Evolutionary conservation across 2,888 invertebrate genomes (phyloP), one percentile per base, ranked within the genome.

Genomic region (Drosophila mercatorum): DNA sequence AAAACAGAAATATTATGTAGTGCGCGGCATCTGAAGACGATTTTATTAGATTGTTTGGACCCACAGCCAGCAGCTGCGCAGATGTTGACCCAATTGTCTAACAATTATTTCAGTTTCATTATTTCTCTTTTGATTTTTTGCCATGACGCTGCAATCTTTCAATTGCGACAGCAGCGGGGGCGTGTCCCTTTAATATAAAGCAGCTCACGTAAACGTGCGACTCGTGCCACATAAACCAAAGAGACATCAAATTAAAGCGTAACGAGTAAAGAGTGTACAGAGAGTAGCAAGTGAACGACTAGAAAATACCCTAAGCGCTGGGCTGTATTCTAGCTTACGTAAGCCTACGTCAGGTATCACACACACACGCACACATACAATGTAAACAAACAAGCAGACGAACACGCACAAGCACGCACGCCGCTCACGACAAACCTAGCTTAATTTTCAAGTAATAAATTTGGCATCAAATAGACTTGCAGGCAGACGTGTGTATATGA

Each of bases 81-180:
- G 68, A 53, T 74, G 68, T 78, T 71, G 78, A 78, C 78, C 78
- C 63, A 78, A 68, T 75, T 78, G 71, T 59, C 60, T 55, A 61
- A 53, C 56, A 63, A 55, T 68, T 70, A 47, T 58, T 38, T 58
- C 38, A 11, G 28, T 47, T 47, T 40, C 14, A 6, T 38, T 6
- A 3, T n/a, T 56, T 56, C 28, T 5, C 26, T 14, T 47, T 47
- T 28, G 47, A 47, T 14, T 47, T 51, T 47, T 57, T 31, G 46
- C 47, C 70, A 66, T 78, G 78, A 77, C 77, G 57, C 46, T 72
- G 77, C 77, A 55, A 56, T 59, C 47, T 17, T 49, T 36, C 58
- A 51, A 65, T 76, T 76, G 64, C 75, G 71, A 53, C 58, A 71
- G 28, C 17, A 1, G 28, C 58, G 72, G 47, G 60, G 70, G 70